A percentile compares a stretch with the other conserved stretches of the same genome.
Conservation (phyloP, 1,140 invertebrate species). For the Anoplophora glabripennis region DNA sequence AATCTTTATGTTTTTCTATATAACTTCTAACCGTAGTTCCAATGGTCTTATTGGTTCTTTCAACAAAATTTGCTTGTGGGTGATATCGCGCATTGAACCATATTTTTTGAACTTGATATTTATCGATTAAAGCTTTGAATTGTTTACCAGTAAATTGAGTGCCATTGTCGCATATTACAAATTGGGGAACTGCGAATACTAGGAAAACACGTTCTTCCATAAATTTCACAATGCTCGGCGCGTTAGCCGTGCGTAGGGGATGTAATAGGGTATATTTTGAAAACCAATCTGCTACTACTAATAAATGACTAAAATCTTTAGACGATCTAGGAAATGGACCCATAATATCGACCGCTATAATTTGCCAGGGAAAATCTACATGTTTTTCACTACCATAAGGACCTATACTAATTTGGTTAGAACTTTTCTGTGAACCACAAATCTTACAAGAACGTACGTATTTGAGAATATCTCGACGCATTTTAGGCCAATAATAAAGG, state of each 20-base stretch:
- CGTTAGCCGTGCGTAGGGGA: slow-evolving; percentile 8
- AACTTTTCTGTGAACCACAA: slow-evolving; percentile 23
- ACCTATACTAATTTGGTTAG: slow-evolving; percentile 6
- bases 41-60: slow-evolving; percentile 22
- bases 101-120: slow-evolving; percentile 6
- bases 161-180: slow-evolving; percentile 29
- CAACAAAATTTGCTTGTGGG: slow-evolving; percentile 20
- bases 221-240: slow-evolving; percentile 10
- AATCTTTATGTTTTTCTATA: slow-evolving; percentile 34
- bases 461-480: slow-evolving; percentile 14
- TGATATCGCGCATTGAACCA: slow-evolving; percentile 9
- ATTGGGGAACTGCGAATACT: slow-evolving; percentile 18
- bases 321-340: slow-evolving; percentile 34
- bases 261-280: slow-evolving; percentile 27
- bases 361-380: slow-evolving; percentile 25
- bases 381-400: slow-evolving; percentile 22
- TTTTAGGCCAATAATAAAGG: slow-evolving; percentile 26
- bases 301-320: slow-evolving; percentile 37
- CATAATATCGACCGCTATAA: slow-evolving; percentile 46
- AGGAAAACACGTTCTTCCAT: slow-evolving; percentile 21
- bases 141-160: slow-evolving; percentile 14
- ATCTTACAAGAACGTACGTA: slow-evolving; percentile 14
- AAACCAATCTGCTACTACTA: slow-evolving; percentile 41
- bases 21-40: too few relatives aligned
- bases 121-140: neutral